phyloP scores from a whole-genome alignment of 2,113 vertebrate genomes.

The Conger conger region DNA sequence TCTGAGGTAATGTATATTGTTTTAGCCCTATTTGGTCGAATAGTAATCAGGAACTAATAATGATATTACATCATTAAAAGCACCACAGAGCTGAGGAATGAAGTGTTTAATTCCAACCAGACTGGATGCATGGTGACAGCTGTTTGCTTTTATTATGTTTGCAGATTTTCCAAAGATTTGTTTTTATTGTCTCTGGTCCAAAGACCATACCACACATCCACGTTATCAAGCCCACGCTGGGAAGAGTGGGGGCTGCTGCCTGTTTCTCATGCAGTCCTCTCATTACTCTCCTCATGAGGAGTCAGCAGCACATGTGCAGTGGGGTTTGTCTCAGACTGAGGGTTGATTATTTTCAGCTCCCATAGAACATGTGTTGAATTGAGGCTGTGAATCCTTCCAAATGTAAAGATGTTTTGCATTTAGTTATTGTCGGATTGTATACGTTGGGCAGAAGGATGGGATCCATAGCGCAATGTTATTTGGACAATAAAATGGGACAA shows the following conservation, averaged over 20 bases:
- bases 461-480: background rate
- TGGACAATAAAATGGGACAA: too few species aligned
- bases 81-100: background rate
- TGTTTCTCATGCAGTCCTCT: background rate
- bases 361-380: background rate
- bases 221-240: background rate
- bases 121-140: background rate
- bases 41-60: constrained; percentile 11
- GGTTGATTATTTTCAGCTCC: background rate
- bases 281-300: background rate
- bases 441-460: background rate
- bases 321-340: background rate
- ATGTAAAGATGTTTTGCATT: background rate
- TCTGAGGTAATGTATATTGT: background rate
- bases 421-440: background rate
- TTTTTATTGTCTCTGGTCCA: constrained; percentile 20
- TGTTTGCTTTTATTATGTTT: background rate
- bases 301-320: too few species aligned
- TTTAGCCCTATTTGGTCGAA: background rate
- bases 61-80: constrained; percentile 19
- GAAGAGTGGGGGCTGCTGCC: background rate
- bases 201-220: constrained; percentile 16
- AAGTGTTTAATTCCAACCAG: background rate
- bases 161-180: constrained; percentile 18
- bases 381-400: background rate